Base-by-base conservation (phyloP, 2,797 vertebrate species). In the Astyanax mexicanus region DNA sequence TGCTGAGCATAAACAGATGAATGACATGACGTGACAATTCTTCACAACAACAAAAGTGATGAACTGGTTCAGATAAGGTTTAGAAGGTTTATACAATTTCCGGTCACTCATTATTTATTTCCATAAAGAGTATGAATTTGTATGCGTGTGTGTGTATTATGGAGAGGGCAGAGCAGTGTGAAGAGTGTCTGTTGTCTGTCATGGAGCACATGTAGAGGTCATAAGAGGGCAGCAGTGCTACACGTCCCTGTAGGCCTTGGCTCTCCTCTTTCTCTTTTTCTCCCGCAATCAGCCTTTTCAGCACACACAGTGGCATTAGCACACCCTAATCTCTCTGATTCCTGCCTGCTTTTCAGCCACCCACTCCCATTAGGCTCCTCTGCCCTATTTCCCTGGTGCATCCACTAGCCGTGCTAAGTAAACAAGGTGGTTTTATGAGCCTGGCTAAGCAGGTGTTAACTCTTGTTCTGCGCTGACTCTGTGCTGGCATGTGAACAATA, bases 381-480 rank as follows among this genome's bases (percentile, higher is more conserved):
- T 64, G 77, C 60, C 72, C 77, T 69, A 73, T 81, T 77, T 81
- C 81, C 73, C 75, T 15, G 51, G 78, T 80, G 80, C 84, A 80
- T 83, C 85, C 73, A 80, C 84, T 77, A 79, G 75, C 74, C 62
- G 54, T 74, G 78, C 82, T 84, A 80, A 84, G 78, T 84, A 84
- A 85, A 86, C 80, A 82, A 62, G 75, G 79, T 79, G 79, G 75
- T 85, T 84, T 76, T 80, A 79, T 82, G 70, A 83, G 83, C 44
- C 74, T 70, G 13, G 75, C 83, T 85, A 84, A 87, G 84, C 83
- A 84, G 85, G 82, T 84, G 81, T 87, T 85, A 85, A 84, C 85
- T 81, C 81, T 83, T 84, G 85, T 84, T 84, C 84, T 62, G 70
- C 74, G 55, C 74, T 86, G 84, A 86, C 85, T 84, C 75, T 51